Base-by-base conservation (phyloP, 1,140 invertebrate species). In the Euwallacea similis region DNA sequence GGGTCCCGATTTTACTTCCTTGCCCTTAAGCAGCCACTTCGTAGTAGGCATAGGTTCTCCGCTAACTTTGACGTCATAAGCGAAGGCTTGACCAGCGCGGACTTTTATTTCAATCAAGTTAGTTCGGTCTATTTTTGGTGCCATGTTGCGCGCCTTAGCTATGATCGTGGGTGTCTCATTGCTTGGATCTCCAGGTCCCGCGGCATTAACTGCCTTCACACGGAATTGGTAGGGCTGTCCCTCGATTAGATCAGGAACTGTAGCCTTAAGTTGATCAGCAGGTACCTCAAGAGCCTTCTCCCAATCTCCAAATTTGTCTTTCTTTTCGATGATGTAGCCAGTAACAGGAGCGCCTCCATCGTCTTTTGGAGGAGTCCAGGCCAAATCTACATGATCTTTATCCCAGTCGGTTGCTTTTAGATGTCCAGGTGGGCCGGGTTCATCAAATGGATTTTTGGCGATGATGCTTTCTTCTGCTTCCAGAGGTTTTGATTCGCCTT, bases 381-480 rank as follows among this genome's bases (percentile, higher is more conserved):
- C 89, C 7, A 97, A 87, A 80, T 95, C 93, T 59, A 97, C 94
- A 78, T 95, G 93, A 79, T 98, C 93, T 76, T 95, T 96, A 83
- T 98, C 95, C 93, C 95, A 99, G 81, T 99, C 97, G 0, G 93
- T 92, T 41, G 97, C 91, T 79, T 92, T 89, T 7, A 98, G 88
- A 76, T 96, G 91, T 66, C 92, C 92, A 10, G 95, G 97, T 76
- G 95, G 93, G 69, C 93, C 94, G 70, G 98, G 97, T 82, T 97
- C 93, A 79, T 97, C 91, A 80, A 92, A 99, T 69, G 96, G 96
- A 91, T 98, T 97, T 85, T 98, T 98, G 15, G 97, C 96, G 77
- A 93, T 84, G 59, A 99, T 95, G 10, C 92, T 85, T 79, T 91
- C 87, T 43, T 94, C 90, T 0, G 94, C 91, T 73, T 90, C 89